Evolutionary conservation across 2,797 vertebrate genomes (phyloP), one percentile per base, ranked within the genome.

Genomic region (Uromys caudimaculatus): DNA sequence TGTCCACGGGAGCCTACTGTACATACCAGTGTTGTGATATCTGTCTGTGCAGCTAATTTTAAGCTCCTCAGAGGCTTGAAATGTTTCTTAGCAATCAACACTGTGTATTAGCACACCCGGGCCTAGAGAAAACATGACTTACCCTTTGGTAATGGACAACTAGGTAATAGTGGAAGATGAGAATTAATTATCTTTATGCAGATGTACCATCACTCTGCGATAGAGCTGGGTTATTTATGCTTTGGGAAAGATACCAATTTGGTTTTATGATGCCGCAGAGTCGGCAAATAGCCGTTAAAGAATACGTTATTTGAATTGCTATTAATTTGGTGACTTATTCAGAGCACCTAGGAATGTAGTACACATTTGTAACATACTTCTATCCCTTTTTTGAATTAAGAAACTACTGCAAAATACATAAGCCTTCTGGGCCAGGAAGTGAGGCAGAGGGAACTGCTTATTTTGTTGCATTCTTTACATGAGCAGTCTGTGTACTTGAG

Each of bases 141-240:
- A 92, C 89, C 90, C 89, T 97, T 96, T 97, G 96, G 89, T 93
- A 91, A 96, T 84, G 93, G 96, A 94, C 93, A 91, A 93, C 91
- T 69, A 77, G 95, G 71, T 95, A 82, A 95, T 60, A 75, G 64
- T 16, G 6, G 78, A 83, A 95, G 90, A 94, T 89, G 79, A 60
- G 62, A 96, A 97, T 97, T 96, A 97, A 97, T 97, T 95, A 95
- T 90, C 83, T 95, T 95, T 94, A 44, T 96, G 89, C 44, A 90
- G 90, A 88, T 94, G 35, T 90, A 94, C 78, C 81, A 56, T 95
- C 89, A 90, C 47, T 67, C 90, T 95, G 50, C 23, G 60, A 27
- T 58, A 77, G 54, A 91, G 84, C 27, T 73, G 62, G 89, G 56
- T 97, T 95, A 91, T 92, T 95, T 93, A 91, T 91, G 83, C 86